A percentile compares a stretch with the other conserved stretches of the same genome.
Evolutionary conservation across 2,113 vertebrate genomes (phyloP).

Genomic region (Lichenostomus cassidix): DNA sequence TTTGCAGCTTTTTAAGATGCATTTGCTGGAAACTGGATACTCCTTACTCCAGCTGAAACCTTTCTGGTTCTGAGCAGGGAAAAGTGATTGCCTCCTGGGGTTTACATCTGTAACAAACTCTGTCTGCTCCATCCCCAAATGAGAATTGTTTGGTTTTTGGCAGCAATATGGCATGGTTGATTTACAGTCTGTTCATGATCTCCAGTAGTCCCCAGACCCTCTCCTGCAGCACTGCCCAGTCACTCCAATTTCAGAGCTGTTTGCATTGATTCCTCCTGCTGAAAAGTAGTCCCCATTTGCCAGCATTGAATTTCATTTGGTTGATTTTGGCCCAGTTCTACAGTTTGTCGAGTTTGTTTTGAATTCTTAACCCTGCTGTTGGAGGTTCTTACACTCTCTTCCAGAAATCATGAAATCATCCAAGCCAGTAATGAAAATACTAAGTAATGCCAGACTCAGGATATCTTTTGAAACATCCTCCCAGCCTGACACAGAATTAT

Average conservation of each 20-base stretch:
- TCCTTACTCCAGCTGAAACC: background rate
- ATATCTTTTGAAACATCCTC: background rate
- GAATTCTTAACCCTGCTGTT: background rate
- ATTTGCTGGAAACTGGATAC: background rate
- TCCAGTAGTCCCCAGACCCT: background rate
- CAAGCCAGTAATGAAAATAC: background rate
- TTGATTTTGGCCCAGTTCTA: background rate
- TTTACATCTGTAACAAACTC: background rate
- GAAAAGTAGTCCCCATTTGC: background rate
- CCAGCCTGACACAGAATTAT: background rate
- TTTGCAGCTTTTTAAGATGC: background rate
- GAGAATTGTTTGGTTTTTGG: background rate
- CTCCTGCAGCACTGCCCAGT: background rate
- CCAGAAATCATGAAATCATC: background rate
- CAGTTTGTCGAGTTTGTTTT: background rate
- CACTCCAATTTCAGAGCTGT: background rate
- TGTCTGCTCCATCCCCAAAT: background rate
- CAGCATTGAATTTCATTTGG: background rate
- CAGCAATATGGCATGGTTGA: background rate
- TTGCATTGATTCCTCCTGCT: background rate
- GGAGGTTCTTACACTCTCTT: background rate
- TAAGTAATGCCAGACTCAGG: background rate
- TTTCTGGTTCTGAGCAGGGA: background rate
- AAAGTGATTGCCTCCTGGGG: background rate
- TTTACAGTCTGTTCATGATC: constrained; percentile 21